Evolutionary conservation across 2,113 vertebrate species (phyloP).

Genomic region (Thinocorus orbignyianus): DNA sequence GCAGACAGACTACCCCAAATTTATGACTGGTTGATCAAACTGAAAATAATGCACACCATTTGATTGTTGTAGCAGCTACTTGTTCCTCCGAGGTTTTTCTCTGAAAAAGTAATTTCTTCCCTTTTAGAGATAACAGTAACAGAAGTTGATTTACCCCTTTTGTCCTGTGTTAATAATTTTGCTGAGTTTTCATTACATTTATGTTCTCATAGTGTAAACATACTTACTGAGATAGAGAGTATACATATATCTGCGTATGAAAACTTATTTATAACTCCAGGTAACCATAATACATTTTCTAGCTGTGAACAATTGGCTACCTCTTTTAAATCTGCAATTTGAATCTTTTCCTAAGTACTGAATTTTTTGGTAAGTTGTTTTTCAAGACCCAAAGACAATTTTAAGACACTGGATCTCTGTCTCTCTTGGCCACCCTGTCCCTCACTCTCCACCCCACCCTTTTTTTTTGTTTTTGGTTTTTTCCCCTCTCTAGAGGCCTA

Average conservation of each 20-base stretch:
- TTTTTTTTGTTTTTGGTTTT: too few species aligned
- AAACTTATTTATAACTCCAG: background rate
- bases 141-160: background rate
- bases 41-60: background rate
- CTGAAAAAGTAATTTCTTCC: background rate
- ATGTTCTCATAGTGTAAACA: background rate
- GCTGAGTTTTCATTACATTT: background rate
- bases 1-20: background rate
- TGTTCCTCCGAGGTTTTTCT: background rate
- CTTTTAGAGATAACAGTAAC: background rate
- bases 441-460: accelerated
- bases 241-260: background rate
- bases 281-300: background rate
- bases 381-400: background rate
- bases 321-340: background rate
- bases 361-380: background rate
- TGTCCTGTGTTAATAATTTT: background rate
- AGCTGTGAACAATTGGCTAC: background rate
- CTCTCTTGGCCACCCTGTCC: too few species aligned
- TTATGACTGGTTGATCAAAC: background rate
- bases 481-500: background rate
- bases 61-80: background rate
- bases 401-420: background rate
- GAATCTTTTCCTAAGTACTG: background rate
- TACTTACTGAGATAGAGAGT: background rate